These are phyloP conservation scores for Tenodera sinensis DNA, from an alignment of 2,888 invertebrate species.

Conservation along the genomic window DNA sequence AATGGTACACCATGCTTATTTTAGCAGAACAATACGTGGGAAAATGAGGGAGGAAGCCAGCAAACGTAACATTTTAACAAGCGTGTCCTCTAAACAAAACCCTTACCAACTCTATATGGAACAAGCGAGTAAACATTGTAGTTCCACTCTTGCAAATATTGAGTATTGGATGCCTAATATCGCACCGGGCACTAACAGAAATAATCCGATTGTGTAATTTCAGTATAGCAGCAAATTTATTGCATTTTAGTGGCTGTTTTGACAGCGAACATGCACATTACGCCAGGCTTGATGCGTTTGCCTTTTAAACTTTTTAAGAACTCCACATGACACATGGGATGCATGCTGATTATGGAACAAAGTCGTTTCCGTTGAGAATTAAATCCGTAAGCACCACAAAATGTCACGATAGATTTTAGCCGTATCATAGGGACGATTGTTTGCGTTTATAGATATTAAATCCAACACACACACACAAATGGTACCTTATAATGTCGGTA, in stretches of 20 bases:
- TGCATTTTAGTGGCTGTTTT: neutral
- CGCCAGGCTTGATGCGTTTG: neutral
- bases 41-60: neutral
- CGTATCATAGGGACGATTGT: neutral
- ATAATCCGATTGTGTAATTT: neutral
- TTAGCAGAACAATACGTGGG: neutral
- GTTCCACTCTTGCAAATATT: neutral
- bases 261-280: neutral
- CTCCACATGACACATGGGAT: neutral
- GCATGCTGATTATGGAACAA: neutral
- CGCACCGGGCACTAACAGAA: neutral
- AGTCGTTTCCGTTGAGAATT: neutral
- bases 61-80: neutral
- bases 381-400: neutral
- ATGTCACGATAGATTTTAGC: neutral
- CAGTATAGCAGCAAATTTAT: neutral
- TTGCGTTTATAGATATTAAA: neutral
- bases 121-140: neutral
- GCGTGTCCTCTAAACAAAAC: neutral
- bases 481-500: neutral
- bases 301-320: neutral
- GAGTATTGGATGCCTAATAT: neutral
- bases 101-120: neutral
- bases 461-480: neutral
- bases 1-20: neutral